A percentile compares a stretch with the other conserved stretches of the same genome.
These are phyloP conservation scores for Nasonovia ribisnigri DNA, from an alignment of 2,888 invertebrate genomes.

Conservation along the genomic window DNA sequence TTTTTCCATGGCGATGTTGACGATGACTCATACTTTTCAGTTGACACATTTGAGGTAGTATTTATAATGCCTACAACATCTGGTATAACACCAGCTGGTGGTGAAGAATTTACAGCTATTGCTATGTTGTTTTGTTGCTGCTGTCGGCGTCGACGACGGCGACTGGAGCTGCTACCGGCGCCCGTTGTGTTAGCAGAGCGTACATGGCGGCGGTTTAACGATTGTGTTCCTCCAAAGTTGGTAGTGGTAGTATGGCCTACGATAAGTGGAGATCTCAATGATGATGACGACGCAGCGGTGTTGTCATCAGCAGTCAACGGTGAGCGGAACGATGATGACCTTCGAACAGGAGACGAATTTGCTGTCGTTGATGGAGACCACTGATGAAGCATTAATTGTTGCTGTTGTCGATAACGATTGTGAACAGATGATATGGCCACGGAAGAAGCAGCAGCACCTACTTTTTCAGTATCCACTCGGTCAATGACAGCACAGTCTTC, in stretches of 20 bases:
- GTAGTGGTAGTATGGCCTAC: neutral
- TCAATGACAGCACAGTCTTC: conserved; percentile 47
- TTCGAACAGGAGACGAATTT: conserved; percentile 37
- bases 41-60: neutral
- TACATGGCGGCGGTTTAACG: conserved; percentile 30
- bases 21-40: neutral
- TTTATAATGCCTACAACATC: neutral
- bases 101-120: neutral
- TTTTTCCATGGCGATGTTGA: conserved; percentile 35
- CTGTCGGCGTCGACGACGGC: conserved; percentile 44
- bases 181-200: neutral
- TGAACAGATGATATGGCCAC: conserved; percentile 12
- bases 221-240: conserved; percentile 25
- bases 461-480: neutral
- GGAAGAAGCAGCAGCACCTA: neutral
- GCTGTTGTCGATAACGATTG: conserved; percentile 35
- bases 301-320: neutral
- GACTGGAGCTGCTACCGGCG: neutral
- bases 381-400: conserved; percentile 29
- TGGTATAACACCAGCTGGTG: neutral
- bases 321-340: conserved; percentile 46
- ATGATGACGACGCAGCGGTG: conserved; percentile 23
- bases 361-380: conserved; percentile 53
- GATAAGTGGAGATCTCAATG: conserved; percentile 3
- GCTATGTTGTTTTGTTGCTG: neutral